phyloP scores from a whole-genome alignment of 2,888 invertebrate genomes.

The Eutolmus rufibarbis region DNA sequence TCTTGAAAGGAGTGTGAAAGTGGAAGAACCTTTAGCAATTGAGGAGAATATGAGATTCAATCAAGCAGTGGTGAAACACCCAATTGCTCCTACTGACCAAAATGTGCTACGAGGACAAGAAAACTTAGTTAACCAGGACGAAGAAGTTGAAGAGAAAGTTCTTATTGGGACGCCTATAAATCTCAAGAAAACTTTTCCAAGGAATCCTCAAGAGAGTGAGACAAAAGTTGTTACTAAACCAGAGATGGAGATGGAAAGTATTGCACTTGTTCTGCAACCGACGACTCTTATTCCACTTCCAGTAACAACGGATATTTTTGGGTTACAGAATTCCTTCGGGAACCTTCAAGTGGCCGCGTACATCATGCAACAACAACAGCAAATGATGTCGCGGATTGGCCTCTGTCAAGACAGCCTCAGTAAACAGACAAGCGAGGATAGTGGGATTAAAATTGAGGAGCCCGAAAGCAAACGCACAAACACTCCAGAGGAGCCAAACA shows the following conservation, averaged over 20 bases:
- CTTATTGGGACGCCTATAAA: slow-evolving; percentile 62
- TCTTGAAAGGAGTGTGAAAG: slow-evolving; percentile 10
- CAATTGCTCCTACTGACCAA: neutral
- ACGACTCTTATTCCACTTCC: slow-evolving; percentile 61
- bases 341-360: slow-evolving; percentile 62
- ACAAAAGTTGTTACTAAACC: slow-evolving; percentile 51
- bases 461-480: neutral
- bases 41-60: neutral
- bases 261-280: slow-evolving; percentile 61
- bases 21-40: neutral
- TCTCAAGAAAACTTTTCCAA: slow-evolving; percentile 55
- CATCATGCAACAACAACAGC: slow-evolving; percentile 58
- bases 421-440: neutral
- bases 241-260: slow-evolving; percentile 54
- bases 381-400: slow-evolving; percentile 50
- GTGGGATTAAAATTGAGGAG: neutral
- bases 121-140: neutral
- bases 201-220: slow-evolving; percentile 28
- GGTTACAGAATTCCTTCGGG: slow-evolving; percentile 59
- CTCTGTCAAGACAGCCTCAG: neutral
- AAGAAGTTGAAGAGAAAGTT: slow-evolving; percentile 56
- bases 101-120: neutral
- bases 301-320: slow-evolving; percentile 60
- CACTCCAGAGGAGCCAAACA: neutral
- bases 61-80: neutral